A percentile compares a stretch with the other conserved stretches of the same genome.
phyloP scores from a whole-genome alignment of 2,797 vertebrate genomes.

The Sebastes itinus region DNA sequence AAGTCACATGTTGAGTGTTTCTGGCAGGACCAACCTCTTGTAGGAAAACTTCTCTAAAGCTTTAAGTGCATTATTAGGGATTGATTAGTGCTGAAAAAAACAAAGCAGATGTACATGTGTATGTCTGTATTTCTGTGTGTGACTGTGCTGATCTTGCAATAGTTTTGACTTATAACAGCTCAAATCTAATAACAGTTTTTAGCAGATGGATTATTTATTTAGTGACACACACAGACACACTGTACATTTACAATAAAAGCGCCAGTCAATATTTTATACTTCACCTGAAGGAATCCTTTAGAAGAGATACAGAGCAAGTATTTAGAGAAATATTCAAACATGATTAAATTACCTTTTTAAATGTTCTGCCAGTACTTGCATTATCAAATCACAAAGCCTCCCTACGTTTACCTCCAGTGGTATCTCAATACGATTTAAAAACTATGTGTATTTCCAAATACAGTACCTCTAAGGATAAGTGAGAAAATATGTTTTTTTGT shows the following conservation, averaged over 20 bases:
- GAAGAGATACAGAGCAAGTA: background rate
- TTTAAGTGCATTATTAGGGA: slow-evolving; percentile 12
- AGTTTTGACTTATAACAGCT: background rate
- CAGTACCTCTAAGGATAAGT: background rate
- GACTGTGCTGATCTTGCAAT: slow-evolving; percentile 23
- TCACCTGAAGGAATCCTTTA: background rate
- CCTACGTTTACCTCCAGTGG: background rate
- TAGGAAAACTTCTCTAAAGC: slow-evolving; percentile 6
- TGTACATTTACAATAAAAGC: background rate
- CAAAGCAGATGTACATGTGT: slow-evolving; percentile 11
- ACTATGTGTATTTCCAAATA: background rate
- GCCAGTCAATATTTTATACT: background rate
- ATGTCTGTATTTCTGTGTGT: background rate
- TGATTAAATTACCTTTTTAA: background rate
- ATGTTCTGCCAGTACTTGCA: background rate
- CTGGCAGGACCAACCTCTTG: slow-evolving; percentile 16
- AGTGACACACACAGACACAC: background rate
- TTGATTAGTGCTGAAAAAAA: slow-evolving; percentile 26
- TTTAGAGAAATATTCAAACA: background rate
- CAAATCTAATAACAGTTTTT: background rate
- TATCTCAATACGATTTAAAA: background rate
- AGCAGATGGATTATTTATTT: background rate
- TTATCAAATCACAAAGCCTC: background rate
- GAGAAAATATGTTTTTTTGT: background rate
- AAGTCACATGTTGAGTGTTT: slow-evolving; percentile 23